Conservation (phyloP, 2,888 invertebrate genomes). For the Xanthia icteritia region DNA sequence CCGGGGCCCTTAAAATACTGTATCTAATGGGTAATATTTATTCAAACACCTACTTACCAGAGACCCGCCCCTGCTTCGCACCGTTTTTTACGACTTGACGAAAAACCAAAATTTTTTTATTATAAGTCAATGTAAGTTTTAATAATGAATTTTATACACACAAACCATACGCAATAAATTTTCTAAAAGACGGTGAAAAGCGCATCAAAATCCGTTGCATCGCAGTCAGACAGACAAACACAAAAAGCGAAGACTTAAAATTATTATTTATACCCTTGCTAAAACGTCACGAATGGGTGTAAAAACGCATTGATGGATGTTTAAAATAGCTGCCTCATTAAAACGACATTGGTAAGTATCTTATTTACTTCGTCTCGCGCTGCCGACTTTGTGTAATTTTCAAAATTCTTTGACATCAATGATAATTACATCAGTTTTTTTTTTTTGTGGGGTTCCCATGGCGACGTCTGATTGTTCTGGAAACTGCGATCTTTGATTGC, state of each 20-base stretch:
- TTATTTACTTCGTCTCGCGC: conserved; percentile 39
- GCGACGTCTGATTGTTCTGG: conserved; percentile 39
- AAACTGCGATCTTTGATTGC: conserved; percentile 10
- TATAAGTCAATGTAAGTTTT: too few relatives aligned
- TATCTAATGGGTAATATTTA: background rate
- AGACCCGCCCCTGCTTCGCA: background rate
- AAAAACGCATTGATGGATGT: conserved; percentile 6
- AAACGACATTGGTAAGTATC: conserved; percentile 8
- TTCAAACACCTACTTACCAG: background rate
- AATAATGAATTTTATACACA: background rate
- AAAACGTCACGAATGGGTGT: background rate
- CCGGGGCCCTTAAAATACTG: background rate
- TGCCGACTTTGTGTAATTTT: conserved; percentile 41
- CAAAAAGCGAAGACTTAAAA: background rate
- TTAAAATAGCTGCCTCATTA: conserved; percentile 6
- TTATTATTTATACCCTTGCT: background rate
- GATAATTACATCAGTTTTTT: conserved; percentile 37
- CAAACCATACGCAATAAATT: too few relatives aligned
- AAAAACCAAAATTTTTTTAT: background rate
- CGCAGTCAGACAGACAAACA: too few relatives aligned
- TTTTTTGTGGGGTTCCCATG: conserved; percentile 49
- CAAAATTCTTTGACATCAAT: conserved; percentile 41
- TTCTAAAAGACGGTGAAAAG: too few relatives aligned
- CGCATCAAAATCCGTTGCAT: too few relatives aligned
- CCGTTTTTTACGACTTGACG: background rate